phyloP scores from a whole-genome alignment of 2,113 vertebrate genomes.

The Gila orcuttii region DNA sequence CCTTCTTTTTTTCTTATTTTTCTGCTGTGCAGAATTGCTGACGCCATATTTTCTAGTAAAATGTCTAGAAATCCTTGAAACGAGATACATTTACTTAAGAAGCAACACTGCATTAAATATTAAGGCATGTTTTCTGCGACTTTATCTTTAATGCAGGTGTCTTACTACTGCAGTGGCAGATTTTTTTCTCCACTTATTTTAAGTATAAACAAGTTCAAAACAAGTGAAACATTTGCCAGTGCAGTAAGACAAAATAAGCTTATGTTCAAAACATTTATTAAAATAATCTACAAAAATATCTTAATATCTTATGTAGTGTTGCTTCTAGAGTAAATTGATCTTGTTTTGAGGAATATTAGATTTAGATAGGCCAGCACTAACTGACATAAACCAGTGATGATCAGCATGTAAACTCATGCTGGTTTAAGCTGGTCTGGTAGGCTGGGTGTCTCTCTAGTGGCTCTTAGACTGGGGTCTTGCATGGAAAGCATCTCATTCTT shows the following conservation, averaged over 20 bases:
- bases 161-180: not conserved
- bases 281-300: not conserved
- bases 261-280: not conserved
- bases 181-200: not conserved
- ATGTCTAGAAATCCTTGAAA: not conserved
- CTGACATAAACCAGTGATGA: not conserved
- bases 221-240: not conserved
- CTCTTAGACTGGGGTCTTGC: not conserved
- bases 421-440: constrained; percentile 14
- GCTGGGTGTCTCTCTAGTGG: not conserved
- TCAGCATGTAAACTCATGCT: constrained; percentile 2
- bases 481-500: constrained; percentile 26
- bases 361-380: not conserved
- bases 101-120: not conserved
- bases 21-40: not conserved
- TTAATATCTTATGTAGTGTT: not conserved
- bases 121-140: not conserved
- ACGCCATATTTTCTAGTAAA: not conserved
- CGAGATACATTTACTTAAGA: not conserved
- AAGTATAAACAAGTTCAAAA: not conserved
- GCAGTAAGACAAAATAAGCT: not conserved
- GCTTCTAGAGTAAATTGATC: not conserved
- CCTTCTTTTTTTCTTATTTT: not conserved
- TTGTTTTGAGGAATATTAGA: not conserved
- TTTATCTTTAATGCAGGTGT: not conserved